Evolutionary conservation across 1,140 invertebrate species (phyloP).

Genomic region (Papilio aristodemus): DNA sequence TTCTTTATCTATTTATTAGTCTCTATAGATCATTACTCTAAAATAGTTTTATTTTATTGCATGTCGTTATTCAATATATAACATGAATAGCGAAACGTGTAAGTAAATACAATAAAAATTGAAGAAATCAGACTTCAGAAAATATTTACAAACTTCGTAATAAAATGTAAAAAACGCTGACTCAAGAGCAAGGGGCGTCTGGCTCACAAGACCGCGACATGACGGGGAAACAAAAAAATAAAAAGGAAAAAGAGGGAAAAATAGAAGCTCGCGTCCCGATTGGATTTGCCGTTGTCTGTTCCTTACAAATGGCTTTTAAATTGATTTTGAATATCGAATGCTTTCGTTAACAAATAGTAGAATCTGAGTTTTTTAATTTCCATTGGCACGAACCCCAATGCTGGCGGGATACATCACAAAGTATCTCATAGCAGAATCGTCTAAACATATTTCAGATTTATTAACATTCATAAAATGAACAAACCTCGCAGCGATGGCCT

Average conservation of each 20-base stretch:
- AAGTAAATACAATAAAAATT: slow-evolving; percentile 46
- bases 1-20: no score
- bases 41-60: no score
- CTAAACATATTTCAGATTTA: slow-evolving; percentile 60
- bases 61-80: neutral
- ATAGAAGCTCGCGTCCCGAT: slow-evolving; percentile 69
- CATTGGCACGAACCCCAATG: slow-evolving; percentile 15
- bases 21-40: no score
- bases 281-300: slow-evolving; percentile 78
- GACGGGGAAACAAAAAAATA: slow-evolving; percentile 69
- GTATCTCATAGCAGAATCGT: slow-evolving; percentile 35
- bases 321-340: slow-evolving; percentile 76
- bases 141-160: slow-evolving; percentile 78
- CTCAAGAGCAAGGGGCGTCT: slow-evolving; percentile 75
- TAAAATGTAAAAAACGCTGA: slow-evolving; percentile 77
- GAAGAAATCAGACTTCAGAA: slow-evolving; percentile 62
- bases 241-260: slow-evolving; percentile 60
- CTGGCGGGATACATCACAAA: slow-evolving; percentile 22
- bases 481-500: slow-evolving; percentile 45
- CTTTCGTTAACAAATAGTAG: slow-evolving; percentile 58
- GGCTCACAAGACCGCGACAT: slow-evolving; percentile 76
- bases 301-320: slow-evolving; percentile 78
- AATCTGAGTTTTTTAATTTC: slow-evolving; percentile 22
- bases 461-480: slow-evolving; percentile 61
- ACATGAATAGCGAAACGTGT: neutral